Evolutionary conservation across 2,113 vertebrate species (phyloP), one percentile per base, ranked within the genome.

Genomic region (Myotis yumanensis): DNA sequence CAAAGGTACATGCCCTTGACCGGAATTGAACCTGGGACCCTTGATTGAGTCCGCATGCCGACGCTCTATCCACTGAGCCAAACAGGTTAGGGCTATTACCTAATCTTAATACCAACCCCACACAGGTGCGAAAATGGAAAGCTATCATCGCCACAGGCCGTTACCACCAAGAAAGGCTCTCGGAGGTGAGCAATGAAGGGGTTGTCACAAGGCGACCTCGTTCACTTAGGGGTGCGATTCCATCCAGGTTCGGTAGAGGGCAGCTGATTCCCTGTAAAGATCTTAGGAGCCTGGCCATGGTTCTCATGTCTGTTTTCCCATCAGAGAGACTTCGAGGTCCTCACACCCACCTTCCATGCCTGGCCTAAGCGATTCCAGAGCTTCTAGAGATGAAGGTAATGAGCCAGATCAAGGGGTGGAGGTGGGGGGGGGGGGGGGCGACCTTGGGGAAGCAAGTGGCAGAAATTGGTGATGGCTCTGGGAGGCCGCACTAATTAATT

Each of bases 371-470:
- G 54, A 40, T 32, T 57, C 14, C 62, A 46, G 28, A 43, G 69
- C 52, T 81, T 30, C 82, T 51, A 7, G 23, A 79, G 52, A n/a
- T 28, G 52, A 15, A 87, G 46, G 46, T 35, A 30, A 54, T 0
- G 22, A 51, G 72, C 20, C 10, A 16, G 46, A 35, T 12, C n/a
- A n/a, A n/a, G n/a, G n/a, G n/a, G n/a, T n/a, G n/a, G n/a, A n/a
- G n/a, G n/a, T 46, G 9, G 46, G 46, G 43, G 69, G 11, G 6
- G n/a, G 2, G 52, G 3, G n/a, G 0, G 10, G 17, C 8, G n/a
- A 80, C 40, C 72, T 37, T 11, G 30, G 9, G 37, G 32, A 46
- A 62, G n/a, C 25, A 71, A 11, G 57, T 7, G 46, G 52, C 15
- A 4, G 89, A 62, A 37, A 37, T 35, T 23, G 76, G 68, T 3